Conservation (phyloP, 92 coral and sea anemone genomes). For the Parazoanthus darwini region DNA sequence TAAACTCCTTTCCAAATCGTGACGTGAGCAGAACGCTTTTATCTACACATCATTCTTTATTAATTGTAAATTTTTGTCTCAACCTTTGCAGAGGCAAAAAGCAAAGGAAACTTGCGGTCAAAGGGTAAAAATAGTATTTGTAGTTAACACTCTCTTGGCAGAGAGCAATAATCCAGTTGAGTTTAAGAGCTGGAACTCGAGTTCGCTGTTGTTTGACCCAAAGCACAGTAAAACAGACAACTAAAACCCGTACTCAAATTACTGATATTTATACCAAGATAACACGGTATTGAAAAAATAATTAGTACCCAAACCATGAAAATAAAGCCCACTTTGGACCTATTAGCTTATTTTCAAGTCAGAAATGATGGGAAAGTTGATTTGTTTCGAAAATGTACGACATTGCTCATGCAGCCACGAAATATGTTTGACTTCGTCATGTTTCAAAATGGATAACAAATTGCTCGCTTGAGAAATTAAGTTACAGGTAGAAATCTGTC, state of each 20-base stretch:
- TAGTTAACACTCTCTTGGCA: slow-evolving; percentile 15
- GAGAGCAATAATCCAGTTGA: slow-evolving; percentile 18
- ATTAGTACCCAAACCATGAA: slow-evolving; percentile 21
- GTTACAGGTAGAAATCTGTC: background rate
- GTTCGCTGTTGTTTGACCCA: slow-evolving; percentile 12
- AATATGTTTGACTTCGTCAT: background rate
- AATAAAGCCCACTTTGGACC: slow-evolving; percentile 4
- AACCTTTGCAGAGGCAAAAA: background rate
- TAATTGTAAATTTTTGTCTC: background rate
- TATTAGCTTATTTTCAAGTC: background rate
- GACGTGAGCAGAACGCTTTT: background rate
- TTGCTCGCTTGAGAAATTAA: background rate
- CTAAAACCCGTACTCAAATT: slow-evolving; percentile 32
- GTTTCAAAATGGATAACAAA: background rate
- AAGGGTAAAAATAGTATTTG: background rate
- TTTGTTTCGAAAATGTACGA: background rate
- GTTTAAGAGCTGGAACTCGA: slow-evolving; percentile 9
- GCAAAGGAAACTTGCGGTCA: background rate
- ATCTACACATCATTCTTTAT: background rate
- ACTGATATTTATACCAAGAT: slow-evolving; percentile 39
- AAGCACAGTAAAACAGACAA: background rate
- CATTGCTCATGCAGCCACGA: background rate
- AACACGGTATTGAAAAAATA: slow-evolving; percentile 36
- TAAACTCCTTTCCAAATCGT: background rate
- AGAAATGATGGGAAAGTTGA: background rate